These are phyloP conservation scores for Onychostruthus taczanowskii DNA, from an alignment of 2,113 vertebrate species.

Conservation along the genomic window DNA sequence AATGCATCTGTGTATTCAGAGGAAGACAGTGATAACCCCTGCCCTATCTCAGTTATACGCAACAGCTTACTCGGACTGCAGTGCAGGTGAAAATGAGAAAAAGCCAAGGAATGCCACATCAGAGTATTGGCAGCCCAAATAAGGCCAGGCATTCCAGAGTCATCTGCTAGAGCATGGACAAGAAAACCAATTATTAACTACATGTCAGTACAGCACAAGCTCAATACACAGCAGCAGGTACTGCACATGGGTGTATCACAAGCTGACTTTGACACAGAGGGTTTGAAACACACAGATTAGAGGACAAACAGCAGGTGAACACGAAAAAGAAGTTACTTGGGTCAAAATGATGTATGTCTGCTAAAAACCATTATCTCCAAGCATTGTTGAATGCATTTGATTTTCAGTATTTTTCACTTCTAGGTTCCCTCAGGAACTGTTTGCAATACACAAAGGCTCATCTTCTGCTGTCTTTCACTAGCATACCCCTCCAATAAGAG, in stretches of 20 bases:
- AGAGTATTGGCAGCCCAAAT: not conserved
- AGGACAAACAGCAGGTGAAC: not conserved
- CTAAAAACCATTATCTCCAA: not conserved
- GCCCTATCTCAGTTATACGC: not conserved
- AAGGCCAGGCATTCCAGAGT: not conserved
- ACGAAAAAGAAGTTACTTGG: not conserved
- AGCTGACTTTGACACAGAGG: not conserved
- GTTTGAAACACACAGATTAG: not conserved
- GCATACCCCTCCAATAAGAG: not conserved
- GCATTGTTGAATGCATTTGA: not conserved
- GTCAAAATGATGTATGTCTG: not conserved
- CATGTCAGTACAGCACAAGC: not conserved
- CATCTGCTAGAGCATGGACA: not conserved
- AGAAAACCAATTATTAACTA: not conserved
- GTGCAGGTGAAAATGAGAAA: slow-evolving; percentile 53
- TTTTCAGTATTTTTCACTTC: not conserved
- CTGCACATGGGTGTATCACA: fast-evolving
- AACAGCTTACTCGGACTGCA: not conserved
- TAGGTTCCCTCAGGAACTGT: not conserved
- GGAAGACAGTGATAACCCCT: not conserved
- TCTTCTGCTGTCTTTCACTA: not conserved
- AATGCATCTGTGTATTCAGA: slow-evolving; percentile 6
- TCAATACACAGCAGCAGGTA: not conserved
- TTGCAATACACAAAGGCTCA: not conserved
- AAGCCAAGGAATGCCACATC: not conserved